Base-by-base conservation (phyloP, 2,113 vertebrate species). In the Genyomyrus donnyi region DNA sequence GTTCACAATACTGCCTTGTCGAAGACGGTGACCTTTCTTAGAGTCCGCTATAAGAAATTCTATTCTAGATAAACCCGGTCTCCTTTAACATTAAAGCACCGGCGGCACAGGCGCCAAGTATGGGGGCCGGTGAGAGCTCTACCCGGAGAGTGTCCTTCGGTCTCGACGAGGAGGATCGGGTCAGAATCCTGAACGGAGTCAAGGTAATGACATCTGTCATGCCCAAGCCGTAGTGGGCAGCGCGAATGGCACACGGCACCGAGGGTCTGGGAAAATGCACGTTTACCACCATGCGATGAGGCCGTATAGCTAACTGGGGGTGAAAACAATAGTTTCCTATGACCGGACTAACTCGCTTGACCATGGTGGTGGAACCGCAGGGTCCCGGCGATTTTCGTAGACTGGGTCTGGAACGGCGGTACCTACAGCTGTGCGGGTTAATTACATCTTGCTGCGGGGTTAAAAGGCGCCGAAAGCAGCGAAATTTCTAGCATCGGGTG, bases 131-230 rank as follows among this genome's bases (percentile, higher is more conserved):
- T 90, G 95, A 95, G 83, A 98, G 98, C 92, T 96, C 96, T 90
- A 92, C 92, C 21, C 95, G 97, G 93, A 96, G 94, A 85, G 97
- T 98, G 91, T 97, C 97, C n/a, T 98, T 97, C 93, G 97, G 95
- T 21, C 88, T 97, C 94, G 97, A 98, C 85, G 97, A 97, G 91
- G 96, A 98, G 77, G 96, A 98, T 89, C 97, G 95, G 94, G 97
- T 98, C 93, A 98, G 96, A 46, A 97, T 99, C 91, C 94, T 99
- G 92, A 97, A 97, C 92, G 97, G 98, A 92, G 95, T 99, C 91
- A 96, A 97, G 98, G 98, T 98, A 96, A 97, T 95, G 27, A 21
- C n/a, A 39, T 58, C 13, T 87, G n/a, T n/a, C n/a, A 52, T 50
- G 6, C 0, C 6, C 35, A 46, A 45, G 21, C n/a, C 21, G 45